Percentiles rank a stretch among this genome's conserved stretches.
phyloP scores from a whole-genome alignment of 2,797 vertebrate genomes.

The Artibeus lituratus region DNA sequence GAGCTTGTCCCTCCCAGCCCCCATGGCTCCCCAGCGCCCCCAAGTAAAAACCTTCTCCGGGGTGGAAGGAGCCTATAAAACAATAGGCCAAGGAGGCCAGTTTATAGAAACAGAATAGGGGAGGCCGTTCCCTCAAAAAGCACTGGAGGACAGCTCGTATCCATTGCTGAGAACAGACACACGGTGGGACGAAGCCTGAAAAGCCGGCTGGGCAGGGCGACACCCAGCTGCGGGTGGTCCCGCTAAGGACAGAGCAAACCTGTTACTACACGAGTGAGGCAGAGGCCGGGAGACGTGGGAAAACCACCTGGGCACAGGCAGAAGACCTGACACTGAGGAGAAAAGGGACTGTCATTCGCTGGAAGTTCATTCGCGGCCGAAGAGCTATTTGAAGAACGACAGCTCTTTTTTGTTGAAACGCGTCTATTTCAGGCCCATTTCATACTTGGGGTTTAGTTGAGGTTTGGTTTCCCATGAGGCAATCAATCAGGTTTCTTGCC shows the following conservation, averaged over 20 bases:
- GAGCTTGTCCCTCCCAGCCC: background rate
- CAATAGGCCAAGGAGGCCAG: background rate
- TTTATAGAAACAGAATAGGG: background rate
- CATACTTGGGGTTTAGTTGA: background rate
- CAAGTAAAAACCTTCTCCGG: background rate
- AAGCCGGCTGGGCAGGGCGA: slow-evolving; percentile 7
- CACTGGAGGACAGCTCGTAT: background rate
- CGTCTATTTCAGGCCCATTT: background rate
- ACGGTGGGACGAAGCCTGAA: slow-evolving; percentile 55
- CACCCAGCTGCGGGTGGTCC: background rate
- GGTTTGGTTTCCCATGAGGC: background rate
- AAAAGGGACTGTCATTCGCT: background rate
- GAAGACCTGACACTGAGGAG: background rate
- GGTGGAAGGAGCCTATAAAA: background rate
- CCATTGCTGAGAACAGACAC: slow-evolving; percentile 56
- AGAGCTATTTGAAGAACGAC: background rate
- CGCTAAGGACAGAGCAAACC: slow-evolving; percentile 1
- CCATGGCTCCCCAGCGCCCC: background rate
- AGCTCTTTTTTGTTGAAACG: slow-evolving; percentile 14
- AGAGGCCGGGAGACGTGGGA: background rate
- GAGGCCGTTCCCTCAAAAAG: slow-evolving; percentile 36
- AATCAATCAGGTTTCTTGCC: slow-evolving; percentile 14
- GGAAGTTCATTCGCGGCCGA: background rate
- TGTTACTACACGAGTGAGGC: background rate
- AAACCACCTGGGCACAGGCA: background rate